Conservation (phyloP, 2,888 invertebrate species). For the Steinernema hermaphroditum region DNA sequence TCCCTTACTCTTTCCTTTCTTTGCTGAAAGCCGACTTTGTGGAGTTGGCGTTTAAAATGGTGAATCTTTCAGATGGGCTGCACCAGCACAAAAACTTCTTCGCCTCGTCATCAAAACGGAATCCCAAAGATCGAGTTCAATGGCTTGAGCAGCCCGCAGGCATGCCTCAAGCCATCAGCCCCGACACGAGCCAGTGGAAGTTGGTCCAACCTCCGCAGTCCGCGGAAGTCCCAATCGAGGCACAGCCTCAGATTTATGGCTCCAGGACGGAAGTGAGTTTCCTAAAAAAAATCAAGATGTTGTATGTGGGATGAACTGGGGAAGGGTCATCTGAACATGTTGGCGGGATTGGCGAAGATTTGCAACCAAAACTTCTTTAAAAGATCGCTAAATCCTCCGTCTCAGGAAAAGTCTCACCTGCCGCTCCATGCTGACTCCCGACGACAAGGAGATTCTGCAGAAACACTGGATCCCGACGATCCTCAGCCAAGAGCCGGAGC, state of each 20-base stretch:
- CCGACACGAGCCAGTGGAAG: not conserved
- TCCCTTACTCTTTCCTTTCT: no score
- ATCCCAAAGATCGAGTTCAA: not conserved
- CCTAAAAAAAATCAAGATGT: not conserved
- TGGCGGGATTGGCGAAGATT: no score
- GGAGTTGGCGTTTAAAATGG: no score
- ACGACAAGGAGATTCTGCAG: constrained; percentile 22
- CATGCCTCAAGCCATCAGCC: not conserved
- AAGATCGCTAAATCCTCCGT: no score
- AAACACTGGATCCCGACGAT: constrained; percentile 14
- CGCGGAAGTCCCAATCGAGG: not conserved
- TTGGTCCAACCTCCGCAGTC: not conserved
- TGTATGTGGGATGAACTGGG: no score
- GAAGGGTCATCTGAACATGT: no score
- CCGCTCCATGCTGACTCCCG: constrained; percentile 1
- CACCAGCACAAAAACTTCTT: not conserved
- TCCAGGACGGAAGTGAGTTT: constrained; percentile 1
- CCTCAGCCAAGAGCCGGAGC: constrained; percentile 3
- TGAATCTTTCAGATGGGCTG: constrained; percentile 6
- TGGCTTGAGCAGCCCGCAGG: not conserved
- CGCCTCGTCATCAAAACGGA: not conserved
- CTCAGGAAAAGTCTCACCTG: not conserved
- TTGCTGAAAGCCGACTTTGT: no score
- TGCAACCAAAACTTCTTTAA: no score
- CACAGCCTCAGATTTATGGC: not conserved